Evolutionary conservation across 2,888 invertebrate genomes (phyloP).

Genomic region (Cerastis rubricosa): DNA sequence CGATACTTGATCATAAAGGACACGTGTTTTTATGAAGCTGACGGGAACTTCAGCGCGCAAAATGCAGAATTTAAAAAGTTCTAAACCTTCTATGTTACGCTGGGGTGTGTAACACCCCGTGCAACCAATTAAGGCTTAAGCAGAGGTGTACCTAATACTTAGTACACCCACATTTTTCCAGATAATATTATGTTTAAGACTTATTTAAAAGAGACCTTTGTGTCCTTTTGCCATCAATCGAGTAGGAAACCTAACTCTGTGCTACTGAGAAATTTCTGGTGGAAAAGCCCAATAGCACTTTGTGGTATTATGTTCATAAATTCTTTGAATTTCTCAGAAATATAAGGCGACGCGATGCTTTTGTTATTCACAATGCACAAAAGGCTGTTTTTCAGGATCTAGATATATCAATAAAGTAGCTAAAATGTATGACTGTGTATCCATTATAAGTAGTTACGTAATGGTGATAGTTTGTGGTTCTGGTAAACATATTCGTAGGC

Average conservation of each 20-base stretch:
- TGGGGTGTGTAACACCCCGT: no score
- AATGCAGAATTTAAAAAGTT: no score
- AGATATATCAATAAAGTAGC: background rate
- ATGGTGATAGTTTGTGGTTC: background rate
- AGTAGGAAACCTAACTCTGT: background rate
- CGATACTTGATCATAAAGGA: no score
- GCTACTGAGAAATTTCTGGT: background rate
- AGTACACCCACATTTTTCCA: background rate
- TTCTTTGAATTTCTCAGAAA: background rate
- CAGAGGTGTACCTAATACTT: background rate
- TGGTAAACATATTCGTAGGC: background rate
- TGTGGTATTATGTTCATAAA: background rate
- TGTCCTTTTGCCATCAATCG: background rate
- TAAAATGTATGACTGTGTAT: background rate
- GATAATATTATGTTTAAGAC: background rate
- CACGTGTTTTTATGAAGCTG: no score
- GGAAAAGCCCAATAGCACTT: background rate
- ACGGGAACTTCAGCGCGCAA: no score
- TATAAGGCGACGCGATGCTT: no score
- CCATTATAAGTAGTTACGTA: slow-evolving; percentile 12
- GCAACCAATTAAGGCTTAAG: no score
- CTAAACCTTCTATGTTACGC: no score
- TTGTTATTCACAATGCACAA: background rate
- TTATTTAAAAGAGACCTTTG: background rate
- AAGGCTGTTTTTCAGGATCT: background rate